Percentiles rank a stretch among this genome's conserved stretches.
phyloP scores from a whole-genome alignment of 1,140 invertebrate genomes.

The Drosophila yakuba region DNA sequence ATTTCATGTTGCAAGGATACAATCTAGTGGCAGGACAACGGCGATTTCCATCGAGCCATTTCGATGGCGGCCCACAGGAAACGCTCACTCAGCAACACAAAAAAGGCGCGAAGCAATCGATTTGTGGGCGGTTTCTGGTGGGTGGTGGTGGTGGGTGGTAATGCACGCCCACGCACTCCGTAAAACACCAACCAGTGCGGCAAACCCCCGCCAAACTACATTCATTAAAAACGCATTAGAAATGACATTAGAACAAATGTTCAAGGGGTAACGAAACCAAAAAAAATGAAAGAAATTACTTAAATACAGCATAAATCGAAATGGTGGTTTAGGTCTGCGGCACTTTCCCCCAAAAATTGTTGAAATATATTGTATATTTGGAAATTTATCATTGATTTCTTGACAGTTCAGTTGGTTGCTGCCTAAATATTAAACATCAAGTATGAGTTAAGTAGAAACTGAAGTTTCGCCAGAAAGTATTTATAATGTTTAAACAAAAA shows the following conservation, averaged over 20 bases:
- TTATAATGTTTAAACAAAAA: background rate
- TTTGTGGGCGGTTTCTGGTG: constrained; percentile 61
- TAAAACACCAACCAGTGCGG: constrained; percentile 24
- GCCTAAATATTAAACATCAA: background rate
- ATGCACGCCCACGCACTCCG: constrained; percentile 7
- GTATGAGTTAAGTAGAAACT: background rate
- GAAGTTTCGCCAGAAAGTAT: background rate
- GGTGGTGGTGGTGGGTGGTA: background rate
- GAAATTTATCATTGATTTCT: constrained; percentile 10
- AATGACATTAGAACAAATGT: constrained; percentile 81
- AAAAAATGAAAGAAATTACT: constrained; percentile 62
- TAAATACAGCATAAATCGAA: constrained; percentile 64
- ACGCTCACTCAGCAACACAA: constrained; percentile 58
- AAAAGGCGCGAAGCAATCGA: constrained; percentile 83
- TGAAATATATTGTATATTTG: background rate
- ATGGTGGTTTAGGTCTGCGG: constrained; percentile 12
- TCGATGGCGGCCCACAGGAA: constrained; percentile 68
- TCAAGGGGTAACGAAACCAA: constrained; percentile 21
- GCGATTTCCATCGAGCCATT: constrained; percentile 27
- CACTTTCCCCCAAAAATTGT: background rate
- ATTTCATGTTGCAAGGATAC: constrained; percentile 22
- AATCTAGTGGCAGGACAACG: constrained; percentile 30
- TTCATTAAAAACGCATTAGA: constrained; percentile 84
- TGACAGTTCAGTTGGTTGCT: background rate
- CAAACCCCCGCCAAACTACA: constrained; percentile 38